Conservation (phyloP, 1,140 invertebrate genomes). For the Papilio aristodemus region DNA sequence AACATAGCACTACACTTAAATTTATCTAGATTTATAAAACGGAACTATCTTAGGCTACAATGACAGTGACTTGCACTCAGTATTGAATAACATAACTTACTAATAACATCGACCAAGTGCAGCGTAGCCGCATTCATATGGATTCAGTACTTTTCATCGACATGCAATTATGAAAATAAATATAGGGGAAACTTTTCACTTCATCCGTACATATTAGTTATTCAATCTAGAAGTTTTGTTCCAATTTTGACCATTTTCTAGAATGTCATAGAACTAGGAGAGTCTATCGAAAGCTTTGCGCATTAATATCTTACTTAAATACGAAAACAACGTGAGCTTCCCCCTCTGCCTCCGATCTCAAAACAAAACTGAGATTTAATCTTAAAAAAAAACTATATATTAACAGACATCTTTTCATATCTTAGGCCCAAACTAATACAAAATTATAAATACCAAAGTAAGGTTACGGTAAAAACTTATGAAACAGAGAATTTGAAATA, state of each 20-base stretch:
- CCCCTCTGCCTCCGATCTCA: too few relatives aligned
- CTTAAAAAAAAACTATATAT: too few relatives aligned
- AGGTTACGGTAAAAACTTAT: too few relatives aligned
- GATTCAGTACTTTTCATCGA: slow-evolving; percentile 24
- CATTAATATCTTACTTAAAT: too few relatives aligned
- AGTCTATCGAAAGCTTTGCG: too few relatives aligned
- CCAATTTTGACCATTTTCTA: not conserved
- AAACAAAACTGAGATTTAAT: too few relatives aligned
- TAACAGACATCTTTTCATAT: too few relatives aligned
- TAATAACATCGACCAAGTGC: slow-evolving; percentile 21
- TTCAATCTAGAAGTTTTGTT: not conserved
- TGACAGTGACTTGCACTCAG: slow-evolving; percentile 16
- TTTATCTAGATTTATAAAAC: not conserved
- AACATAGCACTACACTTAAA: slow-evolving; percentile 1
- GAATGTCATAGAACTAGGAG: too few relatives aligned
- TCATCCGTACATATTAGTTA: not conserved
- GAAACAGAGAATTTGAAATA: too few relatives aligned
- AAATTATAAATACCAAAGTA: too few relatives aligned
- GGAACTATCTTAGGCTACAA: not conserved
- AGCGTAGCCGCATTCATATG: slow-evolving; percentile 27
- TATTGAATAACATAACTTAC: slow-evolving; percentile 22
- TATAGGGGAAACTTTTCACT: not conserved
- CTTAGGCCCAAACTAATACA: too few relatives aligned
- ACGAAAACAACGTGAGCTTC: too few relatives aligned
- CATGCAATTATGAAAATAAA: slow-evolving; percentile 11